Conservation (phyloP, 1,140 invertebrate species). For the Cherax quadricarinatus region DNA sequence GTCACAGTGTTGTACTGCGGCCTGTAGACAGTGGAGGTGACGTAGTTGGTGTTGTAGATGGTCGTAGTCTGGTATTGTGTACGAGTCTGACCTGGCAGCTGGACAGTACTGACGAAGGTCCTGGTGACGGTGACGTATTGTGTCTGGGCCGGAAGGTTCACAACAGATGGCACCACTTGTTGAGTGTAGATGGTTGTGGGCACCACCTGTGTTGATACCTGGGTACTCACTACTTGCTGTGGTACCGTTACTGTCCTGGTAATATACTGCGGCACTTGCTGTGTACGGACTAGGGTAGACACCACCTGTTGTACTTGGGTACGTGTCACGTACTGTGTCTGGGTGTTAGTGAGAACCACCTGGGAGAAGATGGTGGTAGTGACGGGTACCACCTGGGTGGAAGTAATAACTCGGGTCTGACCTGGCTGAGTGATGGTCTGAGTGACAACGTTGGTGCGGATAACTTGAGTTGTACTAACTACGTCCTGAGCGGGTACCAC, state of each 20-base stretch:
- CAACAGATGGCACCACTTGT: constrained; percentile 30
- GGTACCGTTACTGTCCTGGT: constrained; percentile 58
- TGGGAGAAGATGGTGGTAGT: constrained; percentile 56
- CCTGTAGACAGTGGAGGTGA: constrained; percentile 58
- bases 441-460: constrained; percentile 45
- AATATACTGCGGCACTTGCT: constrained; percentile 62
- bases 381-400: constrained; percentile 59
- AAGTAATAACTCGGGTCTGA: constrained; percentile 58
- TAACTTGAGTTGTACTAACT: not conserved
- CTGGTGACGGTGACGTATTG: constrained; percentile 48
- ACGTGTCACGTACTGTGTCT: constrained; percentile 61
- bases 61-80: constrained; percentile 47
- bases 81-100: constrained; percentile 49
- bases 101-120: constrained; percentile 40
- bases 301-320: constrained; percentile 61
- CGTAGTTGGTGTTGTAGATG: constrained; percentile 60
- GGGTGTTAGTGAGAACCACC: constrained; percentile 59
- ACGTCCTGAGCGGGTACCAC: constrained; percentile 49
- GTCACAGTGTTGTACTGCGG: constrained; percentile 51
- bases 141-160: constrained; percentile 52
- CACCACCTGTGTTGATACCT: constrained; percentile 58
- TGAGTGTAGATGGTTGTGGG: constrained; percentile 56
- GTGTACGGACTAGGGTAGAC: constrained; percentile 49
- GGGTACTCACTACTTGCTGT: constrained; percentile 50
- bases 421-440: constrained; percentile 56